Evolutionary conservation across 1,140 invertebrate genomes (phyloP).

Genomic region (Pinna nobilis): DNA sequence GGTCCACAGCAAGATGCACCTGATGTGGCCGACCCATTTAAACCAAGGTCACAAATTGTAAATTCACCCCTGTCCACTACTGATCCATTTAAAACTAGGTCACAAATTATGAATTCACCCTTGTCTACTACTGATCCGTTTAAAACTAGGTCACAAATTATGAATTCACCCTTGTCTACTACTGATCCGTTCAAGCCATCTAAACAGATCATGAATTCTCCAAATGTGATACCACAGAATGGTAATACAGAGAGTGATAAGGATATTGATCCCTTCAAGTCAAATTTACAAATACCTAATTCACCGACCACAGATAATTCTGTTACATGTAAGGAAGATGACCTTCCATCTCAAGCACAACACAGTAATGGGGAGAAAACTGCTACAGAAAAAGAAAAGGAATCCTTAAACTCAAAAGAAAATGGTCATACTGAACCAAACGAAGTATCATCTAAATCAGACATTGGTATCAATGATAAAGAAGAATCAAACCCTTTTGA

Average conservation of each 20-base stretch:
- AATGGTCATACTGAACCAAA: conserved; percentile 8
- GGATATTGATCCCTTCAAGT: no score
- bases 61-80: conserved; percentile 21
- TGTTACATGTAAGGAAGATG: no score
- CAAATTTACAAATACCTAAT: no score
- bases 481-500: conserved; percentile 24
- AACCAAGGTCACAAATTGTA: conserved; percentile 10
- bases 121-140: background rate
- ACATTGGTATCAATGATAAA: no score
- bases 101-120: conserved; percentile 20
- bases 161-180: background rate
- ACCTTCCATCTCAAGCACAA: no score
- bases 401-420: conserved; percentile 18
- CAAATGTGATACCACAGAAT: no score
- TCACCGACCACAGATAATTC: no score
- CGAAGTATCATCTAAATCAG: background rate
- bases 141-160: background rate
- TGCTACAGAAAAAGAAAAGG: background rate
- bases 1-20: background rate
- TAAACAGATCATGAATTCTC: background rate
- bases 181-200: conserved; percentile 2
- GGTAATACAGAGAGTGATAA: no score
- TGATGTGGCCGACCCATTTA: conserved; percentile 31
- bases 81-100: conserved; percentile 23
- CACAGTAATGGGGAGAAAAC: no score